Evolutionary conservation across 2,888 invertebrate genomes (phyloP).

Genomic region (Rhogogaster chlorosoma): DNA sequence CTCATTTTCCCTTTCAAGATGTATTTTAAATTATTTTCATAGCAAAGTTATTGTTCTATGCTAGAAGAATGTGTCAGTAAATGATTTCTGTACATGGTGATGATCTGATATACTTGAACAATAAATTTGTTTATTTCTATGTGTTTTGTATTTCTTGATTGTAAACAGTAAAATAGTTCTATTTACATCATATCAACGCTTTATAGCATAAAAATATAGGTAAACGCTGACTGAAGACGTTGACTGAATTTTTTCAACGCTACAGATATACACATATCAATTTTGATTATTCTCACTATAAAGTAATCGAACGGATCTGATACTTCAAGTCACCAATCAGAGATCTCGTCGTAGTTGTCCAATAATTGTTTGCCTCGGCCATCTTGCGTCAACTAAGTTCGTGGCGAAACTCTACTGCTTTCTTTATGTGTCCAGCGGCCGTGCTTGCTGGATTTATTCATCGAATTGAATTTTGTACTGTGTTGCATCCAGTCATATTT

Average conservation of each 20-base stretch:
- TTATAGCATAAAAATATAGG: too few species aligned
- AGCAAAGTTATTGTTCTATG: not conserved
- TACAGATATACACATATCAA: too few species aligned
- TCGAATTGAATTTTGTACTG: constrained; percentile 59
- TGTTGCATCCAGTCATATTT: constrained; percentile 64
- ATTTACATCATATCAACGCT: too few species aligned
- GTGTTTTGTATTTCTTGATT: not conserved
- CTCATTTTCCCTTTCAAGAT: constrained; percentile 92
- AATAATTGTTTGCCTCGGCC: not conserved
- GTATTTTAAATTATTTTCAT: constrained; percentile 77
- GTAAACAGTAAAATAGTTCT: not conserved
- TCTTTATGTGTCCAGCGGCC: constrained; percentile 66
- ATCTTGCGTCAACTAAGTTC: constrained; percentile 23
- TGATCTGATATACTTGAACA: not conserved
- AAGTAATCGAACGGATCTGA: not conserved
- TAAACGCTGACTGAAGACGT: not conserved
- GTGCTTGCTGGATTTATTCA: constrained; percentile 63
- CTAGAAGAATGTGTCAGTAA: not conserved
- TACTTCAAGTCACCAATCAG: not conserved
- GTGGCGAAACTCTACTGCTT: constrained; percentile 39
- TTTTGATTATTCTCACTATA: not conserved
- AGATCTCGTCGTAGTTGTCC: not conserved
- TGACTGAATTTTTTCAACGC: too few species aligned
- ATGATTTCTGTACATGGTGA: not conserved
- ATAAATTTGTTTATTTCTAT: constrained; percentile 31